A percentile compares a stretch with the other conserved stretches of the same genome.
These are phyloP conservation scores for Bubalus kerabau DNA, from an alignment of 2,113 vertebrate species.

Conservation along the genomic window DNA sequence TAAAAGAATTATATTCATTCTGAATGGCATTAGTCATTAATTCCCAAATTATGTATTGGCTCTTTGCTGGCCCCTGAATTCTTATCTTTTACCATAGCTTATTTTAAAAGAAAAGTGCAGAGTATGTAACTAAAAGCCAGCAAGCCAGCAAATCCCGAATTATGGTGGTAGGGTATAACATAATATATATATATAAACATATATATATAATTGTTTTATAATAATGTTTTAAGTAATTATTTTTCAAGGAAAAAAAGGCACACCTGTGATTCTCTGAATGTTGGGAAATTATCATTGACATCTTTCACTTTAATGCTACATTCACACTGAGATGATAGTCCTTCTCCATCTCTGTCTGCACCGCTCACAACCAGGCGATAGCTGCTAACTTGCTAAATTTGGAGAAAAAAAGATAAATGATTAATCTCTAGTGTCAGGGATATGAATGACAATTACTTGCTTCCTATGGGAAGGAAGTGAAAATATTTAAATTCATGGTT, in stretches of 20 bases:
- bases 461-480: neutral
- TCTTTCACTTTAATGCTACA: conserved; percentile 85
- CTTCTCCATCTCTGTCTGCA: conserved; percentile 82
- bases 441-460: neutral
- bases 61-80: neutral
- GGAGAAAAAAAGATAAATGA: neutral
- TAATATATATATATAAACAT: neutral
- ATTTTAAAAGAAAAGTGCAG: neutral
- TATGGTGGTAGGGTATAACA: neutral
- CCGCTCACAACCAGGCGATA: conserved; percentile 85
- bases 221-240: neutral
- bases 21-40: neutral
- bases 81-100: neutral
- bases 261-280: conserved; percentile 84
- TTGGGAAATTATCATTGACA: conserved; percentile 95
- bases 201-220: neutral
- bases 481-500: neutral
- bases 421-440: neutral
- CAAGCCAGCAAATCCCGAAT: neutral
- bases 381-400: conserved; percentile 80
- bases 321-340: conserved; percentile 78
- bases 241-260: conserved; percentile 16
- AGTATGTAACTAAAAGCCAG: neutral
- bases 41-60: neutral
- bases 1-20: neutral